phyloP scores from a whole-genome alignment of 2,888 invertebrate genomes.

The Melikaiella ostensackeni region DNA sequence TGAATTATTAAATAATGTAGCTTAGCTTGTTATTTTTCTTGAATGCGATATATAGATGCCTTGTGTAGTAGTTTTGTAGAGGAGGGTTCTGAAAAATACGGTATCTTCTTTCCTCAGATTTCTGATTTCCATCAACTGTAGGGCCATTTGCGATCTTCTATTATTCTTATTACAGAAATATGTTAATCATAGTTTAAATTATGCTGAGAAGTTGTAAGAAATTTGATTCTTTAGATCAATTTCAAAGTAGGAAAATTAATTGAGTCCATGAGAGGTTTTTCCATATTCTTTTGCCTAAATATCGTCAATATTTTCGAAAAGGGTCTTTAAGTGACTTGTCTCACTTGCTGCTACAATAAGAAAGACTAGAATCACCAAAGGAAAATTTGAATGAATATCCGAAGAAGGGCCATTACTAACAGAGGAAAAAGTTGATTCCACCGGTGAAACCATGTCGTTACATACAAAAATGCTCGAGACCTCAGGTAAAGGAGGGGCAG shows the following conservation, averaged over 20 bases:
- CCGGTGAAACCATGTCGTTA: too few species aligned
- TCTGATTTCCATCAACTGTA: conserved; percentile 18
- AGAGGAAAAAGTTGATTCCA: too few species aligned
- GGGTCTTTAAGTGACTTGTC: background rate
- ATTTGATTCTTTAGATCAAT: background rate
- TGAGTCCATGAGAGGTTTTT: background rate
- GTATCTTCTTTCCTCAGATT: conserved; percentile 38
- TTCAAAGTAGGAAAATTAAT: background rate
- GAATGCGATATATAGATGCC: conserved; percentile 2
- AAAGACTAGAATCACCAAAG: too few species aligned
- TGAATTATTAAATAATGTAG: conserved; percentile 46
- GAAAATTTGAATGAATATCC: too few species aligned
- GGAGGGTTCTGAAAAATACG: conserved; percentile 22
- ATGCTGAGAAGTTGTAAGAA: background rate
- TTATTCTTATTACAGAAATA: background rate
- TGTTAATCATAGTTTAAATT: background rate
- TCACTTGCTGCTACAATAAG: too few species aligned
- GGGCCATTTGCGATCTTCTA: background rate
- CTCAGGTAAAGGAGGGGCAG: too few species aligned
- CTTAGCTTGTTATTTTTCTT: conserved; percentile 5
- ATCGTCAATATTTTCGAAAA: background rate
- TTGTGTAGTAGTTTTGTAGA: conserved; percentile 12
- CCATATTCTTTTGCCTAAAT: background rate
- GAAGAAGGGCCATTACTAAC: too few species aligned
- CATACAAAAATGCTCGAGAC: too few species aligned